Conservation (phyloP, 2,797 vertebrate species). For the Oceanodroma leucorhoa region DNA sequence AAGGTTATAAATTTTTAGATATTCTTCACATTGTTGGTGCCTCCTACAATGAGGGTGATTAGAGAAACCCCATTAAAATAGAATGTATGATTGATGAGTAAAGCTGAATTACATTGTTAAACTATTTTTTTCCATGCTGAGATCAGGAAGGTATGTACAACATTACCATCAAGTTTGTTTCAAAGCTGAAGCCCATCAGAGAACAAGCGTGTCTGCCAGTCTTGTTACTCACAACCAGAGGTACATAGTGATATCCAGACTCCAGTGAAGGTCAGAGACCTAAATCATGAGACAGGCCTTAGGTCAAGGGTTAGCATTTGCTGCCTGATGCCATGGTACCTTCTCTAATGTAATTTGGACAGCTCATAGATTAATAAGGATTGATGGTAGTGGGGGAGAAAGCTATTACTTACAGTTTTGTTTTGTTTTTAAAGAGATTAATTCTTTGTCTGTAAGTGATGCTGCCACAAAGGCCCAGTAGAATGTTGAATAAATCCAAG, state of each 20-base stretch:
- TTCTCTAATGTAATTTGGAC: not conserved
- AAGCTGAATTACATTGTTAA: not conserved
- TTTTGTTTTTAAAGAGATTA: not conserved
- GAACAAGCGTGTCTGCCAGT: not conserved
- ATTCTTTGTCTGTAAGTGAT: not conserved
- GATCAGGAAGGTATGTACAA: not conserved
- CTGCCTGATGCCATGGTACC: not conserved
- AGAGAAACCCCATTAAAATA: not conserved
- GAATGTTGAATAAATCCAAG: not conserved
- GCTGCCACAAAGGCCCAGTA: not conserved
- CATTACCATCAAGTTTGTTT: not conserved
- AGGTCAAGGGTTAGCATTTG: not conserved
- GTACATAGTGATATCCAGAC: not conserved
- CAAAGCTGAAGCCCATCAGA: not conserved
- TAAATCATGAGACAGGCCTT: not conserved
- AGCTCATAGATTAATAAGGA: not conserved
- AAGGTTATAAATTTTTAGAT: not conserved
- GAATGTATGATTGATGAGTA: not conserved
- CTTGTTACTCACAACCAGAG: not conserved
- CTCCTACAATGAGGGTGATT: not conserved
- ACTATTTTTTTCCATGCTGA: not conserved
- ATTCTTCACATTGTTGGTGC: not conserved
- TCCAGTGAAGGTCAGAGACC: not conserved
- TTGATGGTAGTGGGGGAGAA: not conserved
- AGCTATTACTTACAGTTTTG: not conserved